Percentiles rank a stretch among this genome's conserved stretches.
Conservation (phyloP, 2,113 vertebrate species). For the Raphicerus campestris region DNA sequence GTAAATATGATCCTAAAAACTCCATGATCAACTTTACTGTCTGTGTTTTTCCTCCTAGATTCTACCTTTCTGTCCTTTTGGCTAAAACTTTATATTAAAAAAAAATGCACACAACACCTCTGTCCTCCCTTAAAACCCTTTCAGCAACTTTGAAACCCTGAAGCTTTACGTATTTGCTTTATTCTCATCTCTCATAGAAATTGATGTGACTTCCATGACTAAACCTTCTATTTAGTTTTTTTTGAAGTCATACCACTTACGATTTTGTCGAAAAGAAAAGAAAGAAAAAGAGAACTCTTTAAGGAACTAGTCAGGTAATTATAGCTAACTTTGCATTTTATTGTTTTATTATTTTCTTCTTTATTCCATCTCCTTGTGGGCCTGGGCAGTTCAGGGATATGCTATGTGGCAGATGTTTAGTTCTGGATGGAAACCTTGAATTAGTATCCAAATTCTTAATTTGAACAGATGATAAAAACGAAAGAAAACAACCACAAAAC, state of each 20-base stretch:
- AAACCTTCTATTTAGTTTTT: not conserved
- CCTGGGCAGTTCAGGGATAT: not conserved
- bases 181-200: not conserved
- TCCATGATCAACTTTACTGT: not conserved
- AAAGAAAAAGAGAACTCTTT: not conserved
- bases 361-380: not conserved
- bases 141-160: not conserved
- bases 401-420: not conserved
- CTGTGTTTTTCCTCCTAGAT: rapidly evolving
- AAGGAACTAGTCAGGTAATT: not conserved
- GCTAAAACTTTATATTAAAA: not conserved
- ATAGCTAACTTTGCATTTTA: not conserved
- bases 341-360: not conserved
- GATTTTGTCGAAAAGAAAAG: not conserved
- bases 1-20: not conserved
- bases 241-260: not conserved
- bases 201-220: not conserved
- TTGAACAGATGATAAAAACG: not conserved
- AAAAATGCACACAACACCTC: not conserved
- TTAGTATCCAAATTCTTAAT: not conserved
- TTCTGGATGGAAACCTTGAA: not conserved
- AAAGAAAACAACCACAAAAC: not conserved
- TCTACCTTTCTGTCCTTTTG: not conserved
- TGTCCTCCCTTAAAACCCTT: not conserved
- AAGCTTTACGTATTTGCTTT: not conserved